A percentile compares a stretch with the other conserved stretches of the same genome.
Evolutionary conservation across 1,140 invertebrate genomes (phyloP).

Genomic region (Magallana angulata): DNA sequence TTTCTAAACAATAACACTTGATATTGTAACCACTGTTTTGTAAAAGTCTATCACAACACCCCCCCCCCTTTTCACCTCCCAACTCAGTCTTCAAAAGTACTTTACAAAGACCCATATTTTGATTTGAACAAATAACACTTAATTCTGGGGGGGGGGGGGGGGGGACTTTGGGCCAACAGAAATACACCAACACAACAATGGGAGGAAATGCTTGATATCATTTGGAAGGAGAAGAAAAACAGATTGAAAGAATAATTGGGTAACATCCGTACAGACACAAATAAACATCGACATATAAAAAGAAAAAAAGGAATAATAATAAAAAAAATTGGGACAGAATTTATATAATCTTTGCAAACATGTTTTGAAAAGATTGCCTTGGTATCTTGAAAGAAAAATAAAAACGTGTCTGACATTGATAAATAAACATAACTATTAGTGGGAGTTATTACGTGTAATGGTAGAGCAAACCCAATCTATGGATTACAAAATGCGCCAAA

Average conservation of each 20-base stretch:
- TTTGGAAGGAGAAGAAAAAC: too few species aligned
- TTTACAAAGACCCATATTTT: too few species aligned
- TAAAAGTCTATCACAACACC: too few species aligned
- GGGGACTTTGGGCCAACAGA: too few species aligned
- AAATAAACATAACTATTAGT: slow-evolving; percentile 15
- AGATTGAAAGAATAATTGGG: background rate
- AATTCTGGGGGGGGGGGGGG: too few species aligned
- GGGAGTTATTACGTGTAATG: background rate
- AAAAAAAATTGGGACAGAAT: background rate
- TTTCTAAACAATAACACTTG: too few species aligned
- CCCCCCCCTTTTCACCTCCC: too few species aligned
- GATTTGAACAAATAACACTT: too few species aligned
- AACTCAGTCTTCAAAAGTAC: too few species aligned
- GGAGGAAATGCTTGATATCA: too few species aligned
- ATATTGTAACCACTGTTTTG: too few species aligned
- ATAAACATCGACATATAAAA: background rate
- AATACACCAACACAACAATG: too few species aligned
- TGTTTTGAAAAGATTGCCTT: background rate
- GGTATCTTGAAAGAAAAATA: background rate
- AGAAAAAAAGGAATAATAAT: background rate
- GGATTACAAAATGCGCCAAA: slow-evolving; percentile 14
- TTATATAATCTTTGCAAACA: background rate
- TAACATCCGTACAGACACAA: background rate
- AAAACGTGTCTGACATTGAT: background rate
- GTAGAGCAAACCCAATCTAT: background rate